Evolutionary conservation across 2,113 vertebrate species (phyloP).

Genomic region (Scortum barcoo): DNA sequence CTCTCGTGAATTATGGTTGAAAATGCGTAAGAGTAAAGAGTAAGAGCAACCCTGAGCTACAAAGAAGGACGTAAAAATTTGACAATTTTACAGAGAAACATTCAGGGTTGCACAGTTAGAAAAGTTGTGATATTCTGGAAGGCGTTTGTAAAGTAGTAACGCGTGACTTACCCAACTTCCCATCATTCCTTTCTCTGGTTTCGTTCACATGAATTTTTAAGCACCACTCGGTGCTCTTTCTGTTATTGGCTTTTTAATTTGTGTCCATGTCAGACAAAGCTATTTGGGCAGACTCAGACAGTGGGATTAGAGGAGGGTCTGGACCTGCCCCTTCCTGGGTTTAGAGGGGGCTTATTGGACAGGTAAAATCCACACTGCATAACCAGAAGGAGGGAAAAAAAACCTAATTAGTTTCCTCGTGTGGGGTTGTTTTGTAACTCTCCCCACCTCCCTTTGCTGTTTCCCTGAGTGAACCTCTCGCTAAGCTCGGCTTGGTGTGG

Average conservation of each 20-base stretch:
- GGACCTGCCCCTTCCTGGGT: conserved; percentile 15
- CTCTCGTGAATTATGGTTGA: conserved; percentile 8
- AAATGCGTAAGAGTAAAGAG: conserved; percentile 11
- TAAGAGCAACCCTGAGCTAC: not conserved
- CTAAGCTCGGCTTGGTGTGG: conserved; percentile 43
- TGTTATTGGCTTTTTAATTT: not conserved
- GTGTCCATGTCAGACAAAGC: conserved; percentile 35
- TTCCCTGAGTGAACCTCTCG: conserved; percentile 48
- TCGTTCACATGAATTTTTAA: conserved; percentile 21
- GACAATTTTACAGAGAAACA: not conserved
- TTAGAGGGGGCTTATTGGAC: conserved; percentile 48
- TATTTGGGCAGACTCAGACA: conserved; percentile 59
- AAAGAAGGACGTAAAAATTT: not conserved
- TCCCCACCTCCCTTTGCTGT: conserved; percentile 34
- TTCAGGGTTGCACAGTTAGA: not conserved
- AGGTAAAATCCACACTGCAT: conserved; percentile 50
- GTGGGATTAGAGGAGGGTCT: conserved; percentile 57
- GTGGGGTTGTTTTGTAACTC: conserved; percentile 53
- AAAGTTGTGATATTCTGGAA: not conserved
- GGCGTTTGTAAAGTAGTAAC: not conserved
- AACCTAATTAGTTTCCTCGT: conserved; percentile 54
- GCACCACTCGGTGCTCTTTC: conserved; percentile 1
- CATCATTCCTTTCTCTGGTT: not conserved
- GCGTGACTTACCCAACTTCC: not conserved
- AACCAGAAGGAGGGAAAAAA: conserved; percentile 26